Percentiles rank a stretch among this genome's conserved stretches.
Conservation (phyloP, 2,797 vertebrate genomes). For the Mycteria americana region DNA sequence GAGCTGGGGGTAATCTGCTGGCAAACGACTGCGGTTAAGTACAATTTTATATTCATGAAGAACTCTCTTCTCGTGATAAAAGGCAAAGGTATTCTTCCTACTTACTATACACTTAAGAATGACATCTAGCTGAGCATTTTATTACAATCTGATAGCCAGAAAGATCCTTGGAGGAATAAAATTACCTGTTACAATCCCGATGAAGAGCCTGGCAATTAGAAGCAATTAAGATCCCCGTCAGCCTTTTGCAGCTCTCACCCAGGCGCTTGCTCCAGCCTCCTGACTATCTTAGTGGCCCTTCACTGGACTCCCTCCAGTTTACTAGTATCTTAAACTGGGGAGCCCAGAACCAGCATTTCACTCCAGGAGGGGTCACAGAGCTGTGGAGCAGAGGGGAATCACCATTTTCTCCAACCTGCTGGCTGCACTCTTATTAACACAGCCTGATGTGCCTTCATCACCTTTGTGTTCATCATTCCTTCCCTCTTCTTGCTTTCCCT, state of each 20-base stretch:
- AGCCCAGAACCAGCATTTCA: background rate
- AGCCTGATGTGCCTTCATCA: background rate
- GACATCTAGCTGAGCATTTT: background rate
- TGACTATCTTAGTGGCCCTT: background rate
- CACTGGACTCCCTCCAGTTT: background rate
- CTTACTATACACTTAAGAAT: background rate
- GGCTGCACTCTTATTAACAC: background rate
- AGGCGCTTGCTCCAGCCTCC: background rate
- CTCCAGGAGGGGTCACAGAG: background rate
- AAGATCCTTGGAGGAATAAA: background rate
- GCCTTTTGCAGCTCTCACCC: background rate
- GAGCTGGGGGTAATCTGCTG: background rate
- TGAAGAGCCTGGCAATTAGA: conserved; percentile 4
- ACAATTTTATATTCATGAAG: background rate
- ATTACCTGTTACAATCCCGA: background rate
- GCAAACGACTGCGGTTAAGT: background rate
- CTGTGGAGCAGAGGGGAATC: background rate
- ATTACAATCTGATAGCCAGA: conserved; percentile 1
- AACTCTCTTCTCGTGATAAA: background rate
- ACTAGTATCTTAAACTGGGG: background rate
- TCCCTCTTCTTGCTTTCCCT: background rate
- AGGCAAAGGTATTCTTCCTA: background rate
- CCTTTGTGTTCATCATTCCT: background rate
- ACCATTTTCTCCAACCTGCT: background rate
- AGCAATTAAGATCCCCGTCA: background rate